Percentiles rank a stretch among this genome's conserved stretches.
Evolutionary conservation across 2,113 vertebrate species (phyloP).

Genomic region (Melanotaenia duboulayi): DNA sequence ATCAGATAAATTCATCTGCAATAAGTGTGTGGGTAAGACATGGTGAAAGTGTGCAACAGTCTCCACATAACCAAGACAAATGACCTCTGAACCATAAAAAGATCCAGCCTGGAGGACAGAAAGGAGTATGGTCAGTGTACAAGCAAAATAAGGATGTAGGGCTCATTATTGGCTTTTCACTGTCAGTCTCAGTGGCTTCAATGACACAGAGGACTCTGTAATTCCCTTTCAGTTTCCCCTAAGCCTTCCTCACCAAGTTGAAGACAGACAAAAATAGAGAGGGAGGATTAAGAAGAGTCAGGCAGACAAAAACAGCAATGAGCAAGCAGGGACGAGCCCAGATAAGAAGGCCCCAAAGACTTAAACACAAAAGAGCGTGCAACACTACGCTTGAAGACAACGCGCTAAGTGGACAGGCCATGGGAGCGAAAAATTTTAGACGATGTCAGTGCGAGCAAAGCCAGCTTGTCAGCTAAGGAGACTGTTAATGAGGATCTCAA

Average conservation of each 20-base stretch:
- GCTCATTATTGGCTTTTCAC: conserved; percentile 60
- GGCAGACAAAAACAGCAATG: conserved; percentile 25
- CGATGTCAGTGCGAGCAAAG: conserved; percentile 10
- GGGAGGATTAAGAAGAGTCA: conserved; percentile 40
- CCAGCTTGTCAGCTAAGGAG: conserved; percentile 2
- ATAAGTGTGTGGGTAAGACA: conserved; percentile 19
- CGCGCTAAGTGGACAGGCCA: conserved; percentile 11
- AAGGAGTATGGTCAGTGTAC: conserved; percentile 30
- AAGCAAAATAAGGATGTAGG: conserved; percentile 34
- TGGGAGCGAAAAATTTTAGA: background rate
- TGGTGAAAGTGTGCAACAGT: conserved; percentile 4
- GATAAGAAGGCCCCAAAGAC: conserved; percentile 35
- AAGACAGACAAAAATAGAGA: conserved; percentile 45
- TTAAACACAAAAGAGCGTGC: conserved; percentile 22
- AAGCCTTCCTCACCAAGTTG: conserved; percentile 27
- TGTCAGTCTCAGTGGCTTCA: conserved; percentile 60
- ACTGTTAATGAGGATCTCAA: conserved; percentile 54
- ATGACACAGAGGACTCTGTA: conserved; percentile 57
- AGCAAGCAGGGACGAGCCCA: conserved; percentile 19
- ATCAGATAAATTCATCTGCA: conserved; percentile 54
- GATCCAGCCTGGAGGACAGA: background rate
- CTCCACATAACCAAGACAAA: conserved; percentile 14
- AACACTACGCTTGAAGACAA: background rate
- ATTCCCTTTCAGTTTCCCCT: conserved; percentile 53
- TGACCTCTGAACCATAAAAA: conserved; percentile 47